Evolutionary conservation across 2,797 vertebrate genomes (phyloP).

Genomic region (Enoplosus armatus): DNA sequence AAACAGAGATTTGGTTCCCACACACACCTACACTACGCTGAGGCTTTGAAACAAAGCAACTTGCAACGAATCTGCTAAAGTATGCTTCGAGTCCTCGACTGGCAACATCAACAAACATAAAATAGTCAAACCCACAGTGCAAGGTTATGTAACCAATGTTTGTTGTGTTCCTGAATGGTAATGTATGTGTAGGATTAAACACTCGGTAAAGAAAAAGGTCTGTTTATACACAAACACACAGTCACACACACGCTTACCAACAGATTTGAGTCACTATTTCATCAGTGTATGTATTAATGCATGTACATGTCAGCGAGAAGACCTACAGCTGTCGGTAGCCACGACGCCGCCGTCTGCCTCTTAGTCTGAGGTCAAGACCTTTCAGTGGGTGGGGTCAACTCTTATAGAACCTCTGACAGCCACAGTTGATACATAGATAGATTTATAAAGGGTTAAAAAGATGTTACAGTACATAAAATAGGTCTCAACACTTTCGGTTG

Average conservation of each 20-base stretch:
- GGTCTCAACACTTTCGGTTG: not conserved
- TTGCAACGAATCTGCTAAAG: constrained; percentile 14
- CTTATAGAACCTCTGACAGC: not conserved
- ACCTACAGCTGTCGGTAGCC: not conserved
- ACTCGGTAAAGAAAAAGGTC: not conserved
- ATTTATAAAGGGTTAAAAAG: not conserved
- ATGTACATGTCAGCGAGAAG: not conserved
- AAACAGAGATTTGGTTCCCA: constrained; percentile 7
- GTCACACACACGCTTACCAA: not conserved
- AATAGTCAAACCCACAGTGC: constrained; percentile 30
- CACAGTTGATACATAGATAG: not conserved
- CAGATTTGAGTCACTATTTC: not conserved
- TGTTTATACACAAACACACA: not conserved
- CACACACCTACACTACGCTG: constrained; percentile 21
- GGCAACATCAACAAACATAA: constrained; percentile 15
- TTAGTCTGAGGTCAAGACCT: constrained; percentile 5
- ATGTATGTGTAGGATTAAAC: constrained; percentile 37
- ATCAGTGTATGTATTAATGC: not conserved
- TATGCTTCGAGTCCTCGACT: not conserved
- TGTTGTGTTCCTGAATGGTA: constrained; percentile 33
- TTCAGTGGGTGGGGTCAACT: constrained; percentile 1
- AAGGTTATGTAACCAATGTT: constrained; percentile 43
- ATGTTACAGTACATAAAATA: not conserved
- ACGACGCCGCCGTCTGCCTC: not conserved
- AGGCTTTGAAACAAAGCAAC: constrained; percentile 10